A percentile compares a stretch with the other conserved stretches of the same genome.
Evolutionary conservation across 2,797 vertebrate species (phyloP).

Genomic region (Sibirionetta formosa): DNA sequence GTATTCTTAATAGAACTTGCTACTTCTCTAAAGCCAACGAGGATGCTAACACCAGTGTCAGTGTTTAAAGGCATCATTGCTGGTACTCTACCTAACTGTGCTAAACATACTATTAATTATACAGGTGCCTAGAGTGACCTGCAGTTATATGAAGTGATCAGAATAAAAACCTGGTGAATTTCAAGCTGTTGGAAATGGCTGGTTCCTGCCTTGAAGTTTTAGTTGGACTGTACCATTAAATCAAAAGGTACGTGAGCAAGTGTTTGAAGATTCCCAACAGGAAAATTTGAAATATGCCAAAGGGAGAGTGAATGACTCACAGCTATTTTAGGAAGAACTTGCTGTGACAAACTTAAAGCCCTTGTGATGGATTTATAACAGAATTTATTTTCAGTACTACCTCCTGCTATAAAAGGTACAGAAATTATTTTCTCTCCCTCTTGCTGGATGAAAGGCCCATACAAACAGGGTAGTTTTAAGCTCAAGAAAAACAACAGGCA

Average conservation of each 20-base stretch:
- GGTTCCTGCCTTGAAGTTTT: not conserved
- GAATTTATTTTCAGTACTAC: conserved; percentile 4
- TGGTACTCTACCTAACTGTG: not conserved
- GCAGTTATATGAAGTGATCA: not conserved
- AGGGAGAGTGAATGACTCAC: not conserved
- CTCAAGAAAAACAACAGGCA: not conserved
- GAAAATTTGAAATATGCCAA: conserved; percentile 15
- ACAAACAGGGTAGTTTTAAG: not conserved
- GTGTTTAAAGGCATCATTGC: not conserved
- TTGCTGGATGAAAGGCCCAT: not conserved
- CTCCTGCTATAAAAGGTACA: not conserved
- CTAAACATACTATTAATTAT: not conserved
- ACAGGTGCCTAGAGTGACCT: not conserved
- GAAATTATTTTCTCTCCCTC: not conserved
- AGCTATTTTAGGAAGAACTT: conserved; percentile 31
- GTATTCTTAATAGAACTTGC: not conserved
- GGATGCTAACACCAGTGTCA: not conserved
- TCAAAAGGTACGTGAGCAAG: not conserved
- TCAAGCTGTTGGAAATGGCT: not conserved
- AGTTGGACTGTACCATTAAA: not conserved
- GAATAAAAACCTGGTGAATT: not conserved
- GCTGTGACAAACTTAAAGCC: not conserved
- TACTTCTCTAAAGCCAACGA: not conserved
- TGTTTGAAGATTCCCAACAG: not conserved
- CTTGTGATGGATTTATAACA: not conserved